Percentiles rank a stretch among this genome's conserved stretches.
Evolutionary conservation across 2,888 invertebrate species (phyloP).

Genomic region (Dichetophora obliterata): DNA sequence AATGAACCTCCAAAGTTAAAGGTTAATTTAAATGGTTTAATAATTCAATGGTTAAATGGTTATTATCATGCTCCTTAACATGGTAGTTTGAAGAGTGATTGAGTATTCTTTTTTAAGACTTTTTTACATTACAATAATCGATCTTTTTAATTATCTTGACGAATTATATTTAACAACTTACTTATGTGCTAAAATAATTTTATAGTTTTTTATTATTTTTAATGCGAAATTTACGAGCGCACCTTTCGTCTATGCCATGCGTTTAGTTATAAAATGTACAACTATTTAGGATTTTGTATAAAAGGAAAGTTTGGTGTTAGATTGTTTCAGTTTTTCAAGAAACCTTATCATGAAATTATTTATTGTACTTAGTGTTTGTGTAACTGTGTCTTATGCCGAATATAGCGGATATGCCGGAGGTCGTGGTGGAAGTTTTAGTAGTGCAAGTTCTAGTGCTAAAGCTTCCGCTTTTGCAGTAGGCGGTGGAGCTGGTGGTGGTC

Average conservation of each 20-base stretch:
- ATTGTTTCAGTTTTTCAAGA: constrained; percentile 40
- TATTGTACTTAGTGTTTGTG: constrained; percentile 56
- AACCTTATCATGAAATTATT: constrained; percentile 55
- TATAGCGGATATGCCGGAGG: constrained; percentile 45
- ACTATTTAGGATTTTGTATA: constrained; percentile 33
- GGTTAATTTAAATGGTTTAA: no score
- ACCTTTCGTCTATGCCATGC: background rate
- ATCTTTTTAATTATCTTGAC: no score
- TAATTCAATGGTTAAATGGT: no score
- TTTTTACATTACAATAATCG: no score
- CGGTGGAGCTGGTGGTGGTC: constrained; percentile 38
- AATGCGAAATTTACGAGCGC: background rate
- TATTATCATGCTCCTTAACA: no score
- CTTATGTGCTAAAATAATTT: no score
- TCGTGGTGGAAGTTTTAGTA: constrained; percentile 36
- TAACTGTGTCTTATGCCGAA: constrained; percentile 54
- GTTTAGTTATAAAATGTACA: background rate
- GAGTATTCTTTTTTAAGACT: no score
- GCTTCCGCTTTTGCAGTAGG: no score
- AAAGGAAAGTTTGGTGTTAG: no score
- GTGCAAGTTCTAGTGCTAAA: no score
- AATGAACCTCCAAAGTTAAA: no score
- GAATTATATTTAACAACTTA: background rate
- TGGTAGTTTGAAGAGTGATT: no score
- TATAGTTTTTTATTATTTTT: background rate